phyloP scores from a whole-genome alignment of 2,113 vertebrate species.

The Trochalopteron elliotii region DNA sequence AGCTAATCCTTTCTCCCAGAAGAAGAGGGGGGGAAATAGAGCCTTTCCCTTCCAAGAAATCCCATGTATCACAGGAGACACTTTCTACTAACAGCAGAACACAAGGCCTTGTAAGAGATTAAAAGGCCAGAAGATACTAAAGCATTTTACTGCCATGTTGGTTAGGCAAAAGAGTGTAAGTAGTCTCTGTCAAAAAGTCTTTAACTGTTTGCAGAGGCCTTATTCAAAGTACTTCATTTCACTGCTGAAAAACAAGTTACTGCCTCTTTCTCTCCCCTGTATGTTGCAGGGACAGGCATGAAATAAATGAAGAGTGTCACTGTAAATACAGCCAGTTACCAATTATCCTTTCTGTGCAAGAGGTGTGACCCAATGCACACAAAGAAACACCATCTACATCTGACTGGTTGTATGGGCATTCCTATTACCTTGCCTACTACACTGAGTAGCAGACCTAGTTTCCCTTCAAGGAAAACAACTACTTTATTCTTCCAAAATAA shows the following conservation, averaged over 20 bases:
- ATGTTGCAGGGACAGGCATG: fast-evolving
- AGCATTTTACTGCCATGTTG: not conserved
- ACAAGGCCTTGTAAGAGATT: not conserved
- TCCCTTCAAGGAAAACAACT: not conserved
- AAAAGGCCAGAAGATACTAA: not conserved
- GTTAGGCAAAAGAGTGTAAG: not conserved
- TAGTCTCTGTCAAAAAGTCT: not conserved
- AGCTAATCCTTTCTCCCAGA: not conserved
- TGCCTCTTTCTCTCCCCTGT: not conserved
- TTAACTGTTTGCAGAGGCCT: not conserved
- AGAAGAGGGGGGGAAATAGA: not conserved
- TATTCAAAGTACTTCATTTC: not conserved
- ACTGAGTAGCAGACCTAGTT: not conserved
- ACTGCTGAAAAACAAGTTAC: not conserved
- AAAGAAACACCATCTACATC: not conserved
- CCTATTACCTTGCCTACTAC: not conserved
- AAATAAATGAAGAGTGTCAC: not conserved
- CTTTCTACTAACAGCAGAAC: not conserved
- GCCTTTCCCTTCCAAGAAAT: not conserved
- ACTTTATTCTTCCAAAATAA: not conserved
- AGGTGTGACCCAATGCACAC: not conserved
- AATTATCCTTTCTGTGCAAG: not conserved
- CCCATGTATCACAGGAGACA: fast-evolving
- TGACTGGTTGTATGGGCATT: not conserved
- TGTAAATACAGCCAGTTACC: not conserved